Evolutionary conservation across 2,888 invertebrate species (phyloP).

Genomic region (Caenorhabditis sp.): DNA sequence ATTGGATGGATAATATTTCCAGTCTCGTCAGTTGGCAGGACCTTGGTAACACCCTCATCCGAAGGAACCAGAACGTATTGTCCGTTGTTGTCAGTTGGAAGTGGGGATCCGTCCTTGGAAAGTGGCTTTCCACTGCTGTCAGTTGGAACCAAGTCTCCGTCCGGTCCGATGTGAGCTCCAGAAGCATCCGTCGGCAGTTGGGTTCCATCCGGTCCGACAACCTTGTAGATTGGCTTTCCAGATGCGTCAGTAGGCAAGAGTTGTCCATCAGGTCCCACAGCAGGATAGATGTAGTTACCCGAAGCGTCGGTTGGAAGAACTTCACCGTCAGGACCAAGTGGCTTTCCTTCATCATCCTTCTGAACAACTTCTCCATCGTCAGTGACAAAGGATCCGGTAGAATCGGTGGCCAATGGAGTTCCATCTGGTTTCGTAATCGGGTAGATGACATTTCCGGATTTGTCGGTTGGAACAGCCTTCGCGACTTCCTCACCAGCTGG

Average conservation of each 20-base stretch:
- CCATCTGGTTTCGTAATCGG: slow-evolving; percentile 53
- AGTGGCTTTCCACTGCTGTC: slow-evolving; percentile 62
- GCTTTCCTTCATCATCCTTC: slow-evolving; percentile 53
- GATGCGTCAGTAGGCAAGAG: slow-evolving; percentile 61
- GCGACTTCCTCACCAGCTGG: slow-evolving; percentile 13
- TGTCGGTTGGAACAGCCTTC: slow-evolving; percentile 44
- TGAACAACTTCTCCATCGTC: slow-evolving; percentile 33
- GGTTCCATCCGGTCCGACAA: slow-evolving; percentile 54
- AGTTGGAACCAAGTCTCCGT: slow-evolving; percentile 56
- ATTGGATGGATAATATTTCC: slow-evolving; percentile 58
- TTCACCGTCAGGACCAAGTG: slow-evolving; percentile 64
- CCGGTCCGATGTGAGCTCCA: slow-evolving; percentile 51
- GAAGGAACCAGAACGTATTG: slow-evolving; percentile 43
- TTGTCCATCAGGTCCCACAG: slow-evolving; percentile 61
- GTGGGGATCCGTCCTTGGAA: slow-evolving; percentile 44
- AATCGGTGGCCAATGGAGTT: slow-evolving; percentile 46
- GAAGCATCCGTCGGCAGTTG: slow-evolving; percentile 59
- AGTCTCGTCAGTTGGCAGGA: slow-evolving; percentile 53
- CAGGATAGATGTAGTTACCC: slow-evolving; percentile 61
- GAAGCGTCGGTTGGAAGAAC: slow-evolving; percentile 62
- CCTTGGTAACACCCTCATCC: slow-evolving; percentile 35
- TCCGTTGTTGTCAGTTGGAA: slow-evolving; percentile 58
- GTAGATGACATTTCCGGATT: slow-evolving; percentile 53
- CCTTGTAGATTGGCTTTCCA: slow-evolving; percentile 43
- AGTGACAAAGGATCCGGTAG: slow-evolving; percentile 45